Base-by-base conservation (phyloP, 2,113 vertebrate genomes). In the Morone saxatilis region DNA sequence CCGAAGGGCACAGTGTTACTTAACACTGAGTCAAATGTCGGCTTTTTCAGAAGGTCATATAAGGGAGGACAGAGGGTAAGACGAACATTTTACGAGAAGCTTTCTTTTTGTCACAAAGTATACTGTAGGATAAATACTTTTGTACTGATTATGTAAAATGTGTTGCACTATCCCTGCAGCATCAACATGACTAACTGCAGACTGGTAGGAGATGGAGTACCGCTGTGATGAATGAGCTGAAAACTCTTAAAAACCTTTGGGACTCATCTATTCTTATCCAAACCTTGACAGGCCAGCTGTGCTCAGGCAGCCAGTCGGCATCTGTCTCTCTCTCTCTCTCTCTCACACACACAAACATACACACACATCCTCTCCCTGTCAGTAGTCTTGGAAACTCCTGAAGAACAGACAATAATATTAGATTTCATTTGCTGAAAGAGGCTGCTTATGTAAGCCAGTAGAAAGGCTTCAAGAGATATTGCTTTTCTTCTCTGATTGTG, bases 301-400 rank as follows among this genome's bases (percentile, higher is more conserved):
- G 76, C 56, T 71, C 67, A 73, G 72, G 50, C 77, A 71, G 45
- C 14, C 70, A 78, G 80, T 36, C 16, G 5, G n/a, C 53, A 63
- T 86, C 74, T 79, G 47, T 51, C 19, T 31, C 31, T 31, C 31
- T 31, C 31, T 31, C 31, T 31, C 31, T 31, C 31, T 31, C 31
- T 31, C 31, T 13, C 45, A 4, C 45, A 47, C 45, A 65, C 69
- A 84, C 50, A 88, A 19, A 67, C 25, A 81, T 31, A 81, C 61
- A 77, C 41, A 85, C 61, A 17, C 38, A 78, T 16, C n/a, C 40
- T 51, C 41, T 80, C 22, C 22, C 77, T 62, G 53, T 79, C 83
- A 76, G 84, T 89, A 86, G 71, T 77, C 72, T 84, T 88, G 66
- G 86, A 76, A 91, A 91, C 91, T 72, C 72, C 65, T 85, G 75